These are phyloP conservation scores for Eolophus roseicapilla DNA, from an alignment of 2,113 vertebrate genomes.

Conservation along the genomic window DNA sequence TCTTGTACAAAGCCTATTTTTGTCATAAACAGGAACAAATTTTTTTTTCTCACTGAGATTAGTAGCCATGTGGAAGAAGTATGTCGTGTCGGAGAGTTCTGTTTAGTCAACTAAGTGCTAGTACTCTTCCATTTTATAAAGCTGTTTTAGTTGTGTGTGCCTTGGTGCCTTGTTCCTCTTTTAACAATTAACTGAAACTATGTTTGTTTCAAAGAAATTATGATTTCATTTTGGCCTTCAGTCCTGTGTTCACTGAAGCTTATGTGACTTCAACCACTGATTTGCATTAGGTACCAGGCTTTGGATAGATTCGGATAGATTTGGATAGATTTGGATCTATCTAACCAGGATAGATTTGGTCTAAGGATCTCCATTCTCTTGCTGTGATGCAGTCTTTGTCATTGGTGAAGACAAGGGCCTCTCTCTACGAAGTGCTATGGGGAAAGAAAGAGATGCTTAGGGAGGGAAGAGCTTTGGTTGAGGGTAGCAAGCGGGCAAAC, in stretches of 20 bases:
- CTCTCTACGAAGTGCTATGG: background rate
- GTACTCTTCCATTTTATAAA: background rate
- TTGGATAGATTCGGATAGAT: background rate
- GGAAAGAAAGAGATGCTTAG: background rate
- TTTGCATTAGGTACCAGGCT: background rate
- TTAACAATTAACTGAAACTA: background rate
- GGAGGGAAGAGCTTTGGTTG: background rate
- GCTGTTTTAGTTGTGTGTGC: background rate
- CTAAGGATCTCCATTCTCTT: background rate
- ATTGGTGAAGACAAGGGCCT: background rate
- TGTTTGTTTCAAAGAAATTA: background rate
- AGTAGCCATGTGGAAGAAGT: background rate
- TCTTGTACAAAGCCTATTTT: background rate
- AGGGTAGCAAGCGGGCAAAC: background rate
- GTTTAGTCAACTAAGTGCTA: background rate
- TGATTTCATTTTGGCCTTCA: background rate
- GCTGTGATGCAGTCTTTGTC: background rate
- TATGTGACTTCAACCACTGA: background rate
- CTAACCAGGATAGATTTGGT: background rate
- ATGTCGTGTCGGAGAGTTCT: background rate
- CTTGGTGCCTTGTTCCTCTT: background rate
- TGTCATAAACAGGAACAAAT: background rate
- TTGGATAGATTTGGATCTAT: background rate
- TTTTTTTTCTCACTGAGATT: background rate
- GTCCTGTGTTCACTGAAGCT: background rate